Conservation (phyloP, 1,140 invertebrate species). For the Lordiphosa clarofinis region DNA sequence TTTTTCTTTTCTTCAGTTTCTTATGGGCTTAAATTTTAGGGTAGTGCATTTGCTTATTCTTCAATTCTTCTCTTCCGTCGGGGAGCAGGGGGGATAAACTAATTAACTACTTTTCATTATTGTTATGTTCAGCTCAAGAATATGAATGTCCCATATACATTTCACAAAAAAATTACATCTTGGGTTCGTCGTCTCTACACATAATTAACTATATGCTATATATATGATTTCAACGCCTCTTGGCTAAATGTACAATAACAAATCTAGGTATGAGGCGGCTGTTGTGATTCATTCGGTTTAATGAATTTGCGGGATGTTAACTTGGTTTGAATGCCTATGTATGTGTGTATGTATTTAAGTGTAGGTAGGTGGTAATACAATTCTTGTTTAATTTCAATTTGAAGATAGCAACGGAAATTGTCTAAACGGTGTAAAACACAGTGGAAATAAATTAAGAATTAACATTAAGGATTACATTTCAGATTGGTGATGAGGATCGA, state of each 20-base stretch:
- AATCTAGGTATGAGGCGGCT: conserved; percentile 32
- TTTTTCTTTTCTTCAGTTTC: conserved; percentile 27
- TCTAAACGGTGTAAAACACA: conserved; percentile 75
- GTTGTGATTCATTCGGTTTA: conserved; percentile 10
- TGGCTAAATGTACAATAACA: conserved; percentile 65
- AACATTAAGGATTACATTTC: conserved; percentile 39
- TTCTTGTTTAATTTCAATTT: conserved; percentile 63
- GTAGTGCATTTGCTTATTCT: conserved; percentile 32
- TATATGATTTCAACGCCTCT: conserved; percentile 35
- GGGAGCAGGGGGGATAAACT: conserved; percentile 1
- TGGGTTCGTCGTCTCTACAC: conserved; percentile 3
- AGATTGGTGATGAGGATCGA: conserved; percentile 12
- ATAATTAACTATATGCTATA: conserved; percentile 45
- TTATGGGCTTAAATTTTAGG: conserved; percentile 1
- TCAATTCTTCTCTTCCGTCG: no score
- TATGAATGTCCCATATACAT: conserved; percentile 37
- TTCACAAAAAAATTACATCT: conserved; percentile 43
- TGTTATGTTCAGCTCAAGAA: conserved; percentile 73
- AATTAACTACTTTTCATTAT: conserved; percentile 51
- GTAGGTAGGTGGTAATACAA: conserved; percentile 32
- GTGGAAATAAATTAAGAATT: conserved; percentile 64
- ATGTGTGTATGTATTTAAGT: conserved; percentile 13
- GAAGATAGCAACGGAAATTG: conserved; percentile 61
- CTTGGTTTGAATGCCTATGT: conserved; percentile 1
- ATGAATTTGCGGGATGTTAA: neutral